Evolutionary conservation across 2,888 invertebrate genomes (phyloP).

Genomic region (Sphaerophoria rueppellii): DNA sequence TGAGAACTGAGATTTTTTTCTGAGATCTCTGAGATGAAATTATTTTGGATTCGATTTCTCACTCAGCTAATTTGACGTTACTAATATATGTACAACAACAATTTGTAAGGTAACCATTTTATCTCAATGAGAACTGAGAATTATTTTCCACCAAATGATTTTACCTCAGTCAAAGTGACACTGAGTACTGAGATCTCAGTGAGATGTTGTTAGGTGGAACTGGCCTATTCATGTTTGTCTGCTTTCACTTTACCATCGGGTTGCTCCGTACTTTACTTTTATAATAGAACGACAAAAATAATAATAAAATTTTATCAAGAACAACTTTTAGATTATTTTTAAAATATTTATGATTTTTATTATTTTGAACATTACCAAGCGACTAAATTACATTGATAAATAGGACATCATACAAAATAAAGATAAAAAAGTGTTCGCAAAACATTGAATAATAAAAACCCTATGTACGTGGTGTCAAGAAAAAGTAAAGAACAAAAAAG

Average conservation of each 20-base stretch:
- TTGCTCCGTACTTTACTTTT: conserved; percentile 24
- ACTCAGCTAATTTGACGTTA: too few relatives aligned
- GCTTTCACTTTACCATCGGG: conserved; percentile 64
- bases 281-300: conserved; percentile 51
- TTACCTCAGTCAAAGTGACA: too few relatives aligned
- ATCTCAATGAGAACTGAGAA: too few relatives aligned
- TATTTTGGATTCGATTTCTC: too few relatives aligned
- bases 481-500: conserved; percentile 2
- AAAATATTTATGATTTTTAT: conserved; percentile 35
- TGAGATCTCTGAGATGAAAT: too few relatives aligned
- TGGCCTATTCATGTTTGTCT: conserved; percentile 67
- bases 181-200: too few relatives aligned
- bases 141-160: too few relatives aligned
- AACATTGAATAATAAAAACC: conserved; percentile 5
- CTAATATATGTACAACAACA: too few relatives aligned
- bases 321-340: conserved; percentile 38
- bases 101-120: too few relatives aligned
- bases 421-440: neutral
- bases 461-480: conserved; percentile 34
- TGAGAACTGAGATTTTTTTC: too few relatives aligned
- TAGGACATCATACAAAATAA: neutral
- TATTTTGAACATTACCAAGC: conserved; percentile 41
- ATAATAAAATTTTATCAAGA: conserved; percentile 40
- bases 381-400: conserved; percentile 27
- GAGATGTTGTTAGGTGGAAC: too few relatives aligned